phyloP scores from a whole-genome alignment of 1,140 invertebrate species.

The Latrodectus geometricus region DNA sequence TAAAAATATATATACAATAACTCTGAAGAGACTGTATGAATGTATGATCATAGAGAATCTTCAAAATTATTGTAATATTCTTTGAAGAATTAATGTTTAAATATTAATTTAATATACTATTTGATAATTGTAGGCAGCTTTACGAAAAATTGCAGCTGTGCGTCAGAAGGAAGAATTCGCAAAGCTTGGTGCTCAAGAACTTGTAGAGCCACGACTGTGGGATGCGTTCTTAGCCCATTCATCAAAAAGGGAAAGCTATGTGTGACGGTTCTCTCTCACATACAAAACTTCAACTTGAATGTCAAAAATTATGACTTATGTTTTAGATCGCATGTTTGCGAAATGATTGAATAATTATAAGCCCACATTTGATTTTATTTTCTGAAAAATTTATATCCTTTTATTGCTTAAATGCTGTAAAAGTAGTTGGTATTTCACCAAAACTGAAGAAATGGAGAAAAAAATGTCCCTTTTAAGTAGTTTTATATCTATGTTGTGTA shows the following conservation, averaged over 20 bases:
- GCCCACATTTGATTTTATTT: background rate
- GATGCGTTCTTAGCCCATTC: constrained; percentile 80
- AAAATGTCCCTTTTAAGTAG: background rate
- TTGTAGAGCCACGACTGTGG: constrained; percentile 77
- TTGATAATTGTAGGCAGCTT: constrained; percentile 73
- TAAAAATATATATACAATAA: no score
- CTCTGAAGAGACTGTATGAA: no score
- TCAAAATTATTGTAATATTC: no score
- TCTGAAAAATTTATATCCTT: background rate
- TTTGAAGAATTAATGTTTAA: no score
- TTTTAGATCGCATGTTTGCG: background rate
- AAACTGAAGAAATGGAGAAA: background rate
- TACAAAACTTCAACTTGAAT: no score
- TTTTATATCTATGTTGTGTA: constrained; percentile 23
- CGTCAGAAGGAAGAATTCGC: constrained; percentile 72
- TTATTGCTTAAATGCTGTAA: background rate
- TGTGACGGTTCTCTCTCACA: constrained; percentile 9
- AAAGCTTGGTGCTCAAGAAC: constrained; percentile 73
- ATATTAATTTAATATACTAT: no score
- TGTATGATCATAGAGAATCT: no score
- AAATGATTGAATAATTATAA: background rate
- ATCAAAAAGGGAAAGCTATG: constrained; percentile 68
- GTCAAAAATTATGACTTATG: background rate
- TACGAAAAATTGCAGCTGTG: constrained; percentile 76
- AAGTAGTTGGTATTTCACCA: background rate